These are phyloP conservation scores for Thera obeliscata DNA, from an alignment of 2,888 invertebrate genomes.

Conservation along the genomic window DNA sequence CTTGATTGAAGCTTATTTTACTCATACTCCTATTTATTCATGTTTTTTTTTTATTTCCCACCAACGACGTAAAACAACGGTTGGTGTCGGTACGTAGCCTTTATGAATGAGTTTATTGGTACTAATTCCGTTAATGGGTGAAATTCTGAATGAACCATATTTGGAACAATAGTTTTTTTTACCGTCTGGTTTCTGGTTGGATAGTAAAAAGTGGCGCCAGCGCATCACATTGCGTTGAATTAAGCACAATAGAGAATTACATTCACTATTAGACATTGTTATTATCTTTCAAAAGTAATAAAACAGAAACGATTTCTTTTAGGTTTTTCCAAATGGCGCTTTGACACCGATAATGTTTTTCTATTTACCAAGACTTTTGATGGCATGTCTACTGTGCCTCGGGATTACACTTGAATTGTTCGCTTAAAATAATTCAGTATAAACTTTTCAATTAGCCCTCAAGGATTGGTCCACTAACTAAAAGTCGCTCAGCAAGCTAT, in stretches of 20 bases:
- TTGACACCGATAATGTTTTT: too few relatives aligned
- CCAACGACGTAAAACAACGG: constrained; percentile 32
- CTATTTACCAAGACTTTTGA: too few relatives aligned
- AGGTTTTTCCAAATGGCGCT: too few relatives aligned
- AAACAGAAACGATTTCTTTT: too few relatives aligned
- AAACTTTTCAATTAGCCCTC: too few relatives aligned
- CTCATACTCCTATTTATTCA: not conserved
- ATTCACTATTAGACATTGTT: not conserved
- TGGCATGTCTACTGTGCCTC: too few relatives aligned
- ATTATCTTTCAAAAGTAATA: not conserved
- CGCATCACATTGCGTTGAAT: constrained; percentile 46
- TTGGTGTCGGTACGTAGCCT: constrained; percentile 17
- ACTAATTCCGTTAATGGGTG: constrained; percentile 62
- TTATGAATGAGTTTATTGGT: constrained; percentile 66
- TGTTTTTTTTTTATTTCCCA: constrained; percentile 24
- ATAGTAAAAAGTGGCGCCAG: constrained; percentile 58
- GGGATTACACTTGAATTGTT: too few relatives aligned
- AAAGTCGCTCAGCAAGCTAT: too few relatives aligned
- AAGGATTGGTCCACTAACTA: too few relatives aligned
- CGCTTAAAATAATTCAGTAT: too few relatives aligned
- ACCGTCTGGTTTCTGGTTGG: constrained; percentile 42
- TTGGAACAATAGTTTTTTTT: constrained; percentile 58
- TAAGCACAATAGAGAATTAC: constrained; percentile 28
- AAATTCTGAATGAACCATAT: constrained; percentile 62
- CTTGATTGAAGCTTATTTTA: not conserved